phyloP scores from a whole-genome alignment of 2,888 invertebrate genomes.

The Dysmachus trigonus region DNA sequence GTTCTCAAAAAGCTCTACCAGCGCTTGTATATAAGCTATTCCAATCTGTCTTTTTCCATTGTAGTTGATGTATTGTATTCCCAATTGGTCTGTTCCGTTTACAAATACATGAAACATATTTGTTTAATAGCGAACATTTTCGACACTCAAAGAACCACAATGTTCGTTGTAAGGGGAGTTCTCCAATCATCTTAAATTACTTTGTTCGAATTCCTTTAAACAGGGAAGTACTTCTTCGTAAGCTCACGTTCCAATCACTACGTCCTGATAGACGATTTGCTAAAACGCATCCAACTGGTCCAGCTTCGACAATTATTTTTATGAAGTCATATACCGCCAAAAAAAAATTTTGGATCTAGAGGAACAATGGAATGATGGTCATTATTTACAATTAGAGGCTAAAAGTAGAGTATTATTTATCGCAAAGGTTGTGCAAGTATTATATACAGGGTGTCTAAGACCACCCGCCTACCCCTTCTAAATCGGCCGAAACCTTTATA shows the following conservation, averaged over 20 bases:
- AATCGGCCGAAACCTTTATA: too few species aligned
- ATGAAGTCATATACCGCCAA: slow-evolving; percentile 79
- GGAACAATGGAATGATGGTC: neutral
- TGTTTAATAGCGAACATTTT: slow-evolving; percentile 68
- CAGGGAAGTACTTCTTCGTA: slow-evolving; percentile 71
- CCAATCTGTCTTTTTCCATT: slow-evolving; percentile 71
- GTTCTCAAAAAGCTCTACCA: slow-evolving; percentile 70
- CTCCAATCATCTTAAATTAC: slow-evolving; percentile 60
- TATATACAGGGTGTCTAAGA: too few species aligned
- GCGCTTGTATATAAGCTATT: slow-evolving; percentile 71
- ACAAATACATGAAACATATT: slow-evolving; percentile 67
- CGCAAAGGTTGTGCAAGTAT: too few species aligned
- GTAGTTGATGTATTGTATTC: slow-evolving; percentile 73
- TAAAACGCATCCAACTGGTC: slow-evolving; percentile 76
- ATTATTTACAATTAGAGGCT: too few species aligned
- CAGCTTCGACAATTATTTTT: slow-evolving; percentile 82
- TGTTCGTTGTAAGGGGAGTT: slow-evolving; percentile 67
- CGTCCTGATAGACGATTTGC: slow-evolving; percentile 64
- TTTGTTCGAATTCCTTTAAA: slow-evolving; percentile 70
- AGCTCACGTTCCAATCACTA: slow-evolving; percentile 70
- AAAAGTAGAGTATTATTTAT: too few species aligned
- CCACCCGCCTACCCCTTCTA: too few species aligned
- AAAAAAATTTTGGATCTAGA: slow-evolving; percentile 66
- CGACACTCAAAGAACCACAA: slow-evolving; percentile 69
- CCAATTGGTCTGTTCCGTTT: slow-evolving; percentile 70